Conservation (phyloP, 2,888 invertebrate genomes). For the Eucriotettix oculatus region DNA sequence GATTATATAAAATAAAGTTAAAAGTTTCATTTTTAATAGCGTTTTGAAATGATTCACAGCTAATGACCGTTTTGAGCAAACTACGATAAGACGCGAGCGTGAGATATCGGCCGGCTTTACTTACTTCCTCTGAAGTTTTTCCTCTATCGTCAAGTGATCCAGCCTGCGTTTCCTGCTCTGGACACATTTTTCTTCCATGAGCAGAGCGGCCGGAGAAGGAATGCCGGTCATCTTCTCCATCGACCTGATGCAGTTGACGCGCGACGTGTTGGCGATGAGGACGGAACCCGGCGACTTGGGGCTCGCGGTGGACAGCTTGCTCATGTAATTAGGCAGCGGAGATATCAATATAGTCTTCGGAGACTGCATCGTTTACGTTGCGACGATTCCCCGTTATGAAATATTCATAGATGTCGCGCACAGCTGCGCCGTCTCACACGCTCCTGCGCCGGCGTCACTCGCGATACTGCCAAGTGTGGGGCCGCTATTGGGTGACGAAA, state of each 20-base stretch:
- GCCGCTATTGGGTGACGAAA: too few species aligned
- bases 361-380: not conserved
- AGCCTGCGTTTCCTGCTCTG: conserved; percentile 53
- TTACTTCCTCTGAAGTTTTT: conserved; percentile 75
- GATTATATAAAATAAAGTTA: not conserved
- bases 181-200: not conserved
- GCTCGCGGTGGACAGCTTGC: not conserved
- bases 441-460: too few species aligned
- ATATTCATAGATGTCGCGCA: too few species aligned
- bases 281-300: not conserved
- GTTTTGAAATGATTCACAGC: too few species aligned
- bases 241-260: not conserved
- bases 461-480: too few species aligned
- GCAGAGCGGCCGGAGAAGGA: not conserved
- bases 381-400: too few species aligned
- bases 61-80: too few species aligned
- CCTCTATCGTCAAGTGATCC: conserved; percentile 73
- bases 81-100: too few species aligned
- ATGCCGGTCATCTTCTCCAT: not conserved
- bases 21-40: not conserved
- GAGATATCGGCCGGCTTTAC: conserved; percentile 21
- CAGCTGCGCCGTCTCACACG: too few species aligned
- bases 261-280: not conserved
- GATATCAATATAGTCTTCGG: not conserved
- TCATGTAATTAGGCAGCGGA: not conserved